phyloP scores from a whole-genome alignment of 2,888 invertebrate species.

The Gnatocerus cornutus region DNA sequence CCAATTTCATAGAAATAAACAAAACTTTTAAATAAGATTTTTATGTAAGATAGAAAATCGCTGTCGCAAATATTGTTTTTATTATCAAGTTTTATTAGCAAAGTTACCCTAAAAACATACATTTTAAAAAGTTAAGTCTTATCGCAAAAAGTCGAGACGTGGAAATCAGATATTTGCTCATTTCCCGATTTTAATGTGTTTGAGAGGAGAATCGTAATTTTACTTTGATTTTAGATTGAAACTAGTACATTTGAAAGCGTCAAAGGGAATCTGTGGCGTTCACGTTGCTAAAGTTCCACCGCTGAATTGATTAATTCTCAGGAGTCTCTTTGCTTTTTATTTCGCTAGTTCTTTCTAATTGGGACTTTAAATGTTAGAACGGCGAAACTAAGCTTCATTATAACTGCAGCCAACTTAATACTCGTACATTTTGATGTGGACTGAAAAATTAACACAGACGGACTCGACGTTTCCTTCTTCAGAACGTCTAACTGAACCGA shows the following conservation, averaged over 20 bases:
- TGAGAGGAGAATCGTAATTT: slow-evolving; percentile 1
- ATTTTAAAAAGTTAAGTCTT: slow-evolving; percentile 27
- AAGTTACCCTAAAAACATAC: slow-evolving; percentile 32
- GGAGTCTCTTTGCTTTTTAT: not conserved
- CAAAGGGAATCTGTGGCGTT: slow-evolving; percentile 9
- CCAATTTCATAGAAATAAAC: slow-evolving; percentile 33
- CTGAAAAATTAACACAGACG: too few species aligned
- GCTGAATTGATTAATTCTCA: slow-evolving; percentile 23
- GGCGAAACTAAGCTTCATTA: too few species aligned
- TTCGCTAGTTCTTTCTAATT: too few species aligned
- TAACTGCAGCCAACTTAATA: too few species aligned
- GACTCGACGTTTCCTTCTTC: too few species aligned
- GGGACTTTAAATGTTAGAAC: too few species aligned
- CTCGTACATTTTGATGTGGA: too few species aligned
- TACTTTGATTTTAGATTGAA: not conserved
- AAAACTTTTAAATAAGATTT: slow-evolving; percentile 36
- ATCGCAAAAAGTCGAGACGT: slow-evolving; percentile 7
- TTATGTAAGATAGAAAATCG: slow-evolving; percentile 35
- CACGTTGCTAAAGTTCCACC: slow-evolving; percentile 21
- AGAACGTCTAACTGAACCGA: not conserved
- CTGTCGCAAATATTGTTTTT: slow-evolving; percentile 34
- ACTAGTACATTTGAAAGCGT: slow-evolving; percentile 6
- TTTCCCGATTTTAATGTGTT: slow-evolving; percentile 8
- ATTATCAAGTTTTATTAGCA: slow-evolving; percentile 36
- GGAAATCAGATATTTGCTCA: slow-evolving; percentile 10